Evolutionary conservation across 2,888 invertebrate species (phyloP), one percentile per base, ranked within the genome.

Genomic region (Abscondita cerata): DNA sequence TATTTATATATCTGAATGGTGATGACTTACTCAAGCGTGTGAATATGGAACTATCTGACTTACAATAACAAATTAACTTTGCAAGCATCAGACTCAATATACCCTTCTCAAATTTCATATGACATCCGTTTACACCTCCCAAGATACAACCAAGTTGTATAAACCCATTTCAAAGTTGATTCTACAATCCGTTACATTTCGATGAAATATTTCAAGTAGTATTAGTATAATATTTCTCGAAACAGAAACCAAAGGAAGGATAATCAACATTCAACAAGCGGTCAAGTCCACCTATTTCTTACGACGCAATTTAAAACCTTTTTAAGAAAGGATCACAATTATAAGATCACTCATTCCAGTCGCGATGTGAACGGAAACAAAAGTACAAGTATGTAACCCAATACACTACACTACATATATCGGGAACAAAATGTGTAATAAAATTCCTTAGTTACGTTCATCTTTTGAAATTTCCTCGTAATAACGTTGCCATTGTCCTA

Each of bases 371-470:
- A 31, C 53, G 38, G 59, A 53, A 53, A 59, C 53, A 54, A 41
- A 36, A 50, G 59, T 47, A 53, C 59, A 59, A 53, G 38, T 47
- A 53, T 54, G 59, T 53, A 13, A 36, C 53, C 52, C 48, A 40
- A 59, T 59, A 59, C 40, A 59, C 53, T 59, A 59, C 40, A 59
- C 53, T 59, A 48, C 59, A 59, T 59, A 50, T 48, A 59, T 53
- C 59, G 53, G 50, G 53, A 59, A 54, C 53, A 47, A 54, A 59
- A 59, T 52, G 59, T 59, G 59, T 50, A 54, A 59, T 59, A 59
- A 59, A 59, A 59, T 59, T 53, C 46, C 52, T 52, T 38, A 48
- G 59, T 59, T 59, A 59, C 59, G 59, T 53, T 53, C 54, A 50
- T 33, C 59, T 48, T 59, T 52, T 59, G 54, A 59, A 59, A 33